phyloP scores from a whole-genome alignment of 2,113 vertebrate species.

The Fregata magnificens region DNA sequence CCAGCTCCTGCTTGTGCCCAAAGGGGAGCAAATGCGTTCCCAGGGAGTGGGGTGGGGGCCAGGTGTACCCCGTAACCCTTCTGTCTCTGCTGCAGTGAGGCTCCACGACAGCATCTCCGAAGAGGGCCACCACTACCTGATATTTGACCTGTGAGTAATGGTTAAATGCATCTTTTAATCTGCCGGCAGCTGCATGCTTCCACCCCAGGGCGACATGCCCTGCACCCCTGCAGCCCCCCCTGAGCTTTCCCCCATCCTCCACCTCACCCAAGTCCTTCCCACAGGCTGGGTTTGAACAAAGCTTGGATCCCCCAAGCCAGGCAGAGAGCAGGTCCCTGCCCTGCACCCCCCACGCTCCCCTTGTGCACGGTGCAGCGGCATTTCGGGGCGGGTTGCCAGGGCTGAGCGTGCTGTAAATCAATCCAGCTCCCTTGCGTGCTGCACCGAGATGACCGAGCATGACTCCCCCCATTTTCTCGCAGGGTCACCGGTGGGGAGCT shows the following conservation, averaged over 20 bases:
- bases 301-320: rapidly evolving
- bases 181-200: rapidly evolving
- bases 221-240: neutral
- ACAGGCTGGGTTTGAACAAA: neutral
- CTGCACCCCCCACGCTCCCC: rapidly evolving
- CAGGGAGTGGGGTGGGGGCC: rapidly evolving
- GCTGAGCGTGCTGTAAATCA: neutral
- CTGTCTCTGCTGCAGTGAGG: conserved; percentile 70
- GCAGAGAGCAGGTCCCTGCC: neutral
- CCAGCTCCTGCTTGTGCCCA: neutral
- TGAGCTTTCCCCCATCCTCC: rapidly evolving
- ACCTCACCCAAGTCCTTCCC: neutral
- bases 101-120: conserved; percentile 84
- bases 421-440: rapidly evolving
- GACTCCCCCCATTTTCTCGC: neutral
- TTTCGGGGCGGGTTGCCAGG: neutral
- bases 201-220: rapidly evolving
- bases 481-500: conserved; percentile 82
- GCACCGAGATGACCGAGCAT: neutral
- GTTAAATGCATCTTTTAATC: neutral
- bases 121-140: conserved; percentile 84
- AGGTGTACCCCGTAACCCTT: neutral
- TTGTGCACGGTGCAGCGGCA: rapidly evolving
- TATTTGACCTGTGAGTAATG: conserved; percentile 86
- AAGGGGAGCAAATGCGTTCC: neutral